Evolutionary conservation across 2,113 vertebrate genomes (phyloP).

Genomic region (Cynopterus brachyotis): DNA sequence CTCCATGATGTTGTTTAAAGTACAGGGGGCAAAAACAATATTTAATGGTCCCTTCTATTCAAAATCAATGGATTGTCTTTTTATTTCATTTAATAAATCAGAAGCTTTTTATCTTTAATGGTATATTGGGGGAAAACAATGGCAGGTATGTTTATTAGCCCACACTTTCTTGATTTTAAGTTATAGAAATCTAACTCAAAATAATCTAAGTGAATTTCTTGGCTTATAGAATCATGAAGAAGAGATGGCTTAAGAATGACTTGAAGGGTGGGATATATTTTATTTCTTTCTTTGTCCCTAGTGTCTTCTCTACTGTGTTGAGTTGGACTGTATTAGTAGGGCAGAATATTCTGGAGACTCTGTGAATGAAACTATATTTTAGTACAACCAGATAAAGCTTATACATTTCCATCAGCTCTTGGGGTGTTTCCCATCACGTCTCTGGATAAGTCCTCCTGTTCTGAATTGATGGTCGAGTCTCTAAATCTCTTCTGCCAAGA

Average conservation of each 20-base stretch:
- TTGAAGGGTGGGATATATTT: not conserved
- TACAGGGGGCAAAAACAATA: not conserved
- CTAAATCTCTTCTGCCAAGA: not conserved
- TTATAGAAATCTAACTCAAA: not conserved
- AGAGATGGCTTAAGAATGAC: not conserved
- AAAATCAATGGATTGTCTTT: not conserved
- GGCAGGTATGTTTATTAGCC: not conserved
- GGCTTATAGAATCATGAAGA: not conserved
- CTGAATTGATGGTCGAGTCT: not conserved
- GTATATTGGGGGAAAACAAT: not conserved
- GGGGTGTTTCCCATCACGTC: not conserved
- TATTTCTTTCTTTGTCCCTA: not conserved
- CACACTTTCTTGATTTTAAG: not conserved
- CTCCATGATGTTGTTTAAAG: not conserved
- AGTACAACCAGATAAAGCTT: not conserved
- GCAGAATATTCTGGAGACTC: not conserved
- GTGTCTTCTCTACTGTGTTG: not conserved
- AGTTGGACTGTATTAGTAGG: not conserved
- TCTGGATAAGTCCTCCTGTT: not conserved
- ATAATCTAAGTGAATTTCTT: not conserved
- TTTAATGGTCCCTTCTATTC: not conserved
- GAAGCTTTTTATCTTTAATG: not conserved
- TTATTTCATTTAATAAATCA: not conserved
- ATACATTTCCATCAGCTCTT: not conserved
- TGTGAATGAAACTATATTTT: not conserved